Conservation (phyloP, 2,888 invertebrate species). For the Acanthosepion esculentum region DNA sequence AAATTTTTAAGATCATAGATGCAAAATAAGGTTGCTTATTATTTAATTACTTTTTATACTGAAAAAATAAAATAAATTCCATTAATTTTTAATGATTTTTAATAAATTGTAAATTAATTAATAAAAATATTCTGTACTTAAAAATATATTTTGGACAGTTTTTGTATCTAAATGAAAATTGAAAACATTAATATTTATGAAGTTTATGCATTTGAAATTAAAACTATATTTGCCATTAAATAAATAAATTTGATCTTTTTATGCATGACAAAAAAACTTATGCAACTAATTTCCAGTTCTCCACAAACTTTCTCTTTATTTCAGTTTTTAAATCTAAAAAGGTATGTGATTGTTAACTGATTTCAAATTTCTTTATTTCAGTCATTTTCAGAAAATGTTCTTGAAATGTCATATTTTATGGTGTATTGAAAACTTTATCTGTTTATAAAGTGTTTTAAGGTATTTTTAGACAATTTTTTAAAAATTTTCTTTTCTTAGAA, state of each 20-base stretch:
- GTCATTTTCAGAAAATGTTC: neutral
- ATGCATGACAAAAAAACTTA: neutral
- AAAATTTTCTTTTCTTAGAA: slow-evolving; percentile 13
- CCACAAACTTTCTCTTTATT: neutral
- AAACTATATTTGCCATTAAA: neutral
- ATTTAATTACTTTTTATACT: no score
- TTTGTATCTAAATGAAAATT: neutral
- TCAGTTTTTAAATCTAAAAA: neutral
- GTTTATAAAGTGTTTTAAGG: neutral
- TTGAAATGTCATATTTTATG: neutral
- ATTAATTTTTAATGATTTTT: no score
- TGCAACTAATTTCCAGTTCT: neutral
- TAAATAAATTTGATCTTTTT: neutral
- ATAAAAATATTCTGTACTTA: no score
- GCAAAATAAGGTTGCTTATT: no score
- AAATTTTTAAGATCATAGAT: no score
- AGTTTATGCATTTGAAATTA: neutral
- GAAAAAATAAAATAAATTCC: no score
- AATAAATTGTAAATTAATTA: no score
- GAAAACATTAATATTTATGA: neutral
- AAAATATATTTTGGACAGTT: neutral
- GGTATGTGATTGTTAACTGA: neutral
- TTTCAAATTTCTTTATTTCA: neutral
- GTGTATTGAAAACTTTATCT: neutral
- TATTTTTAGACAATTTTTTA: neutral